phyloP scores from a whole-genome alignment of 2,888 invertebrate genomes.

The Dryobotodes eremita region DNA sequence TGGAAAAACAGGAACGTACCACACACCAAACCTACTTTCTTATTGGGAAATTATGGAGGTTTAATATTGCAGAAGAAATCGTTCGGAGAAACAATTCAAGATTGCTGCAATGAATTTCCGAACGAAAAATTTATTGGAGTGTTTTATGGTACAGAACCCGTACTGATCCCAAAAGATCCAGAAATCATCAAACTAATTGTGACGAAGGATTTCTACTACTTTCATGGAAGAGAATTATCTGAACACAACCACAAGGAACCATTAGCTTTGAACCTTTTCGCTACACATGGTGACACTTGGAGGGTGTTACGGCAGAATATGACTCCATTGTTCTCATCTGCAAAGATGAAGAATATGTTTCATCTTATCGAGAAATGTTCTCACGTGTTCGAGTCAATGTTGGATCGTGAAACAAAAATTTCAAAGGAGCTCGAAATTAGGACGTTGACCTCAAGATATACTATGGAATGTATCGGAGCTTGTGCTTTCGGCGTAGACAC shows the following conservation, averaged over 20 bases:
- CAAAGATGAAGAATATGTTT: constrained; percentile 69
- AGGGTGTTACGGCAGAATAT: constrained; percentile 66
- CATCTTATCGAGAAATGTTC: constrained; percentile 65
- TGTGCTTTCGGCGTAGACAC: constrained; percentile 51
- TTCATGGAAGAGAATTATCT: constrained; percentile 72
- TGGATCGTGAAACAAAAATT: constrained; percentile 50
- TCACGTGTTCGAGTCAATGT: constrained; percentile 47
- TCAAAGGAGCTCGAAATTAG: constrained; percentile 47
- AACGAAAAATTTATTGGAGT: constrained; percentile 74
- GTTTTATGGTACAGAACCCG: constrained; percentile 74
- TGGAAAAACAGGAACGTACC: constrained; percentile 71
- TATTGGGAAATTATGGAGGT: constrained; percentile 73
- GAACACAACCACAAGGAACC: constrained; percentile 61
- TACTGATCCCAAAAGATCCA: constrained; percentile 72
- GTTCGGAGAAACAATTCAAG: constrained; percentile 51
- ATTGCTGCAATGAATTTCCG: constrained; percentile 71
- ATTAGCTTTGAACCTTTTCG: constrained; percentile 55
- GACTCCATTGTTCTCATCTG: constrained; percentile 66
- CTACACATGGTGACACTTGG: constrained; percentile 63
- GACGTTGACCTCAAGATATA: constrained; percentile 54
- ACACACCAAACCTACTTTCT: constrained; percentile 60
- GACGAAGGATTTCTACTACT: constrained; percentile 67
- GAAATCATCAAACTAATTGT: constrained; percentile 74
- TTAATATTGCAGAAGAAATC: constrained; percentile 64
- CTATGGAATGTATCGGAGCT: constrained; percentile 64